Base-by-base conservation (phyloP, 2,888 invertebrate genomes). In the Drosophila aldrichi region DNA sequence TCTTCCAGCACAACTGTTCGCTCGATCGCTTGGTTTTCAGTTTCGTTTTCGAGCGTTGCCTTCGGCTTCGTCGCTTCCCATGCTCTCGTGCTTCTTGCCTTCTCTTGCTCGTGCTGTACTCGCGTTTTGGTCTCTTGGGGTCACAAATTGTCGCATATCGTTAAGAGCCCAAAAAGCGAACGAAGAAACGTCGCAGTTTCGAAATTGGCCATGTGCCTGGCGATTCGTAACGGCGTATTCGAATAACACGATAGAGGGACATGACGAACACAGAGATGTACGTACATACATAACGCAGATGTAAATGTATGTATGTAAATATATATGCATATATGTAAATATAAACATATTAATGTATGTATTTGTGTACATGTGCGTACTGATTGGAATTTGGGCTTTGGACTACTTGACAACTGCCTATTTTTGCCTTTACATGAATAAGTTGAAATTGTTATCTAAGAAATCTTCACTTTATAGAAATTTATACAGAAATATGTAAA, bases 71-170 rank as follows among this genome's bases (percentile, higher is more conserved):
- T 32, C 32, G 10, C 2, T 48, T 62, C 57, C 58, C 55, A 40
- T 40, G 54, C 54, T 52, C 51, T 34, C 32, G 60, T 34, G 70
- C 18, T 8, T 49, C 49, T 29, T 10, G 48, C 48, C 46, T 4
- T 9, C 16, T 22, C 46, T 44, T n/a, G n/a, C 29, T 51, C 16
- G 18, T 55, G 76, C 71, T 68, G 82, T 78, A 60, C 76, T 79
- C 76, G 64, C 77, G 29, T 71, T 65, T 82, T 79, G 69, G 85
- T 84, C 74, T 73, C 85, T 82, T 84, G 79, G 85, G 88, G 82
- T 82, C 76, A 82, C 64, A 75, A 81, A 70, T 71, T 78, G 82
- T 79, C 82, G 85, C 85, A 82, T 88, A 88, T 82, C 79, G 85
- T 88, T 88, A 84, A 81, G 86, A 79, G 72, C 70, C 81, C 25